Percentiles rank a stretch among this genome's conserved stretches.
These are phyloP conservation scores for Tokudaia tokunoshimensis DNA, from an alignment of 2,797 vertebrate species.

Conservation along the genomic window DNA sequence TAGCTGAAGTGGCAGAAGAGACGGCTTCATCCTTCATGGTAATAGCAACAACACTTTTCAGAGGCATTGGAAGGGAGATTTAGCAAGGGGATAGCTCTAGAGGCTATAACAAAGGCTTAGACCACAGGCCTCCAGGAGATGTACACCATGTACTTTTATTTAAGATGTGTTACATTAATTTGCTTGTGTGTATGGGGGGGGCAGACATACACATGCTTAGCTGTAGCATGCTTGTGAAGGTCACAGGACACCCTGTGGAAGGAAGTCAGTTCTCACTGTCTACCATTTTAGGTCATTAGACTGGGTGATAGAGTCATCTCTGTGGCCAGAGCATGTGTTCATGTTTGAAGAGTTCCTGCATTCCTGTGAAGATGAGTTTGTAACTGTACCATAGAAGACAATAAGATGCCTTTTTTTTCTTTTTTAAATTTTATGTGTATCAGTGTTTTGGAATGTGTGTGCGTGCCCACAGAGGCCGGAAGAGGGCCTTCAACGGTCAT, in stretches of 20 bases:
- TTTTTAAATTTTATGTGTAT: background rate
- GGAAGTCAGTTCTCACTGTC: background rate
- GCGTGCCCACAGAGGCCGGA: background rate
- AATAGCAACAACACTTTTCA: background rate
- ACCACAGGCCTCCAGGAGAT: background rate
- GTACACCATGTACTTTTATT: background rate
- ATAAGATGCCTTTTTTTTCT: background rate
- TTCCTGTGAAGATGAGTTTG: background rate
- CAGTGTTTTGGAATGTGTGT: background rate
- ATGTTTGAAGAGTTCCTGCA: background rate
- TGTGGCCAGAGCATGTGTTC: background rate
- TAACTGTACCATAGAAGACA: background rate
- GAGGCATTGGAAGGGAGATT: background rate
- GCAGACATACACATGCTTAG: too few relatives aligned
- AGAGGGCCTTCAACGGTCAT: background rate
- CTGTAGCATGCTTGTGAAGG: background rate
- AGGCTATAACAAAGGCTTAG: background rate
- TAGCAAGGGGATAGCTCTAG: background rate
- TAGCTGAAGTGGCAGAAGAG: background rate
- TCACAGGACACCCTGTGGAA: background rate
- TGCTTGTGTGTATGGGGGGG: background rate
- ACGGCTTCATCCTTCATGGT: background rate
- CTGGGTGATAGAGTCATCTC: background rate
- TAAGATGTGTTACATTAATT: background rate
- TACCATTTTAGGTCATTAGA: background rate